phyloP scores from a whole-genome alignment of 2,888 invertebrate genomes.

The Lithophane socia region DNA sequence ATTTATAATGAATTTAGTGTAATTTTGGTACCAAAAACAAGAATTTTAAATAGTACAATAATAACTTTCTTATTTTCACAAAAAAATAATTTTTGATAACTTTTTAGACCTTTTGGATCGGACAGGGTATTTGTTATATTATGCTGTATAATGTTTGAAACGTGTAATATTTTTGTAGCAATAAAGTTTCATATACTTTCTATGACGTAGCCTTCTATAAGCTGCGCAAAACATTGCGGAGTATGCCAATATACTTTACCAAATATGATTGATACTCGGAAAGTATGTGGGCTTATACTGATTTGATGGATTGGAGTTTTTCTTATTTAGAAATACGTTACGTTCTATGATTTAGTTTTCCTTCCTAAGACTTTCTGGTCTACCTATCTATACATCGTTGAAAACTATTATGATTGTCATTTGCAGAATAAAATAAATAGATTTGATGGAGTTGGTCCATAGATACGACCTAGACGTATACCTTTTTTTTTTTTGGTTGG shows the following conservation, averaged over 20 bases:
- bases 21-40: too few relatives aligned
- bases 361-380: neutral
- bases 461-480: too few relatives aligned
- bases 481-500: too few relatives aligned
- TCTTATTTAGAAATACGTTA: neutral
- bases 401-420: neutral
- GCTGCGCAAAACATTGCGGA: conserved; percentile 6
- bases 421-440: neutral
- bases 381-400: neutral
- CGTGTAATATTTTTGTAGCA: neutral
- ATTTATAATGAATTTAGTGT: too few relatives aligned
- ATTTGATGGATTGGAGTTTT: conserved; percentile 47
- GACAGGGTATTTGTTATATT: too few relatives aligned
- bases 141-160: neutral
- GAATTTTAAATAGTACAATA: too few relatives aligned
- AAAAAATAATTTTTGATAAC: too few relatives aligned
- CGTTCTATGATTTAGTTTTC: neutral
- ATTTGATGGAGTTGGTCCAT: neutral
- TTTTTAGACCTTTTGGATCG: too few relatives aligned
- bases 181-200: neutral
- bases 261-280: conserved; percentile 50
- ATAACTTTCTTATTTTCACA: too few relatives aligned
- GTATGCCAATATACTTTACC: conserved; percentile 33
- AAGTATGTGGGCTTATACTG: conserved; percentile 31
- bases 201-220: neutral